Conservation (phyloP, 2,888 invertebrate species). For the Drosophila fulvimacula region DNA sequence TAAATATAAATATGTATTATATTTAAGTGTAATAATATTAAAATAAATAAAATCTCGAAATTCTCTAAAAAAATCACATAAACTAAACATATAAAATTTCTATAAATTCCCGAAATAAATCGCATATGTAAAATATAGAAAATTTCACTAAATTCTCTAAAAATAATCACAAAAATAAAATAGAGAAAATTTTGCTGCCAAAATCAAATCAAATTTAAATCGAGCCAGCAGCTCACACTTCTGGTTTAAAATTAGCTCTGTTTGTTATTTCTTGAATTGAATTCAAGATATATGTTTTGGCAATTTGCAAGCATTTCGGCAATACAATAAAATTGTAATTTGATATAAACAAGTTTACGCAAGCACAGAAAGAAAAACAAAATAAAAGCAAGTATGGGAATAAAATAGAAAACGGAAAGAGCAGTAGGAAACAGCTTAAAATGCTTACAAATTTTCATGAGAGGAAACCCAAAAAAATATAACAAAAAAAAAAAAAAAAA, state of each 20-base stretch:
- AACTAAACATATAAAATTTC: too few species aligned
- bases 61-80: too few species aligned
- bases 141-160: too few species aligned
- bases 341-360: conserved; percentile 70
- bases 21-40: too few species aligned
- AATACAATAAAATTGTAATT: conserved; percentile 74
- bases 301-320: conserved; percentile 49
- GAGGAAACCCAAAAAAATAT: conserved; percentile 22
- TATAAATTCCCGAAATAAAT: too few species aligned
- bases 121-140: too few species aligned
- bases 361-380: conserved; percentile 2
- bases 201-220: neutral
- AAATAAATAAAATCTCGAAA: too few species aligned
- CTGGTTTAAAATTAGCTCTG: neutral
- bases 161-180: too few species aligned
- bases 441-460: conserved; percentile 69
- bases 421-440: conserved; percentile 52
- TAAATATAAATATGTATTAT: too few species aligned
- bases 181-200: neutral
- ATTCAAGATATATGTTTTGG: conserved; percentile 54
- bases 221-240: neutral
- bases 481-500: too few species aligned
- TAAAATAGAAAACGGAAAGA: conserved; percentile 25
- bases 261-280: conserved; percentile 32
- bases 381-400: neutral